Conservation (phyloP, 2,797 vertebrate species). For the Protonibea diacanthus region DNA sequence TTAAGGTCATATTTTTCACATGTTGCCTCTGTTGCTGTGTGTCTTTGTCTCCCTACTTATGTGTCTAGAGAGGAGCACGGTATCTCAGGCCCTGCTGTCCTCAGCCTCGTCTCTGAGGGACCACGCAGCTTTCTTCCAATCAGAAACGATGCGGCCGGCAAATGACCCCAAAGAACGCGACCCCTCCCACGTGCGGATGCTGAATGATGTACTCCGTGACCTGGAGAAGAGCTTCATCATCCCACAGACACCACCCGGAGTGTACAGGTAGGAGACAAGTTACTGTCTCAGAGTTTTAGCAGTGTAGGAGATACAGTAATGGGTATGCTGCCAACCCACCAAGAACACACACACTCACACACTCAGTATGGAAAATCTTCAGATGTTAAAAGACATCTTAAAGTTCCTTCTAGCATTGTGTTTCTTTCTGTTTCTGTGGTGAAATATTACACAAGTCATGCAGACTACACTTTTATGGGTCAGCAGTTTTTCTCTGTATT, state of each 20-base stretch:
- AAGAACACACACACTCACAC: too few relatives aligned
- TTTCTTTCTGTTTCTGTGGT: slow-evolving; percentile 5
- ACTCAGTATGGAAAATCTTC: neutral
- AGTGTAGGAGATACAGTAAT: neutral
- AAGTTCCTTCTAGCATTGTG: neutral
- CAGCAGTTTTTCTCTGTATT: neutral
- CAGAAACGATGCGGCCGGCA: slow-evolving; percentile 95
- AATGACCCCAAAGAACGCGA: slow-evolving; percentile 93
- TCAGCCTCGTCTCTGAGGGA: slow-evolving; percentile 87
- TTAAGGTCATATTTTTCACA: neutral
- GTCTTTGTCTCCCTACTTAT: neutral
- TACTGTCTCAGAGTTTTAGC: slow-evolving; percentile 1
- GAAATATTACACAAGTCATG: neutral
- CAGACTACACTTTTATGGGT: neutral
- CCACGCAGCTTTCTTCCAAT: slow-evolving; percentile 91
- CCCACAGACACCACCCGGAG: slow-evolving; percentile 85
- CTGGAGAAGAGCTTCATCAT: slow-evolving; percentile 93
- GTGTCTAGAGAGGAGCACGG: slow-evolving; percentile 79
- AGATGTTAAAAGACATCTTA: neutral
- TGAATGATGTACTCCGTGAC: slow-evolving; percentile 93
- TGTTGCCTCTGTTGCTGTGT: neutral
- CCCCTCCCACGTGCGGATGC: slow-evolving; percentile 91
- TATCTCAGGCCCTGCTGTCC: slow-evolving; percentile 77
- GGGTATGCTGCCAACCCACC: neutral
- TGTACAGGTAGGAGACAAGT: slow-evolving; percentile 88